Conservation (phyloP, 2,113 vertebrate genomes). For the Bettongia penicillata region DNA sequence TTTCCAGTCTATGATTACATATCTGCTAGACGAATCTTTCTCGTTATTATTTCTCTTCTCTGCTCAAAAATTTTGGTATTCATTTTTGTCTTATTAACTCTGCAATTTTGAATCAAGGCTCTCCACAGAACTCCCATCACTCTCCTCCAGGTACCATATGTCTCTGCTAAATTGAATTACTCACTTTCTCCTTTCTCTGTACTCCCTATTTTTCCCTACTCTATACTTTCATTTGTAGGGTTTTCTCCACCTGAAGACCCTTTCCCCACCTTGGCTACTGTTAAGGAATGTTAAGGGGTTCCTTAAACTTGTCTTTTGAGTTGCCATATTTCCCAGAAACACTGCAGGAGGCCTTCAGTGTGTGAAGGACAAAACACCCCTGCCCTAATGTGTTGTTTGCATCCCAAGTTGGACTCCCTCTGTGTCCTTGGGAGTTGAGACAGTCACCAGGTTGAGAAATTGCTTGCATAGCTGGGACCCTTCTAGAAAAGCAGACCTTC, state of each 20-base stretch:
- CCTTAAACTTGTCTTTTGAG: not conserved
- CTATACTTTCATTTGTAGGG: not conserved
- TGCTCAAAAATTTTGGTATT: not conserved
- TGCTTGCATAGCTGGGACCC: not conserved
- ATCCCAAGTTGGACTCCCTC: not conserved
- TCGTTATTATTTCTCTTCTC: not conserved
- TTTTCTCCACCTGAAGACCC: not conserved
- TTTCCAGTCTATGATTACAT: not conserved
- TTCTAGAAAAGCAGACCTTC: not conserved
- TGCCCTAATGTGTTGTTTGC: no score
- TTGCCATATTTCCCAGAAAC: not conserved
- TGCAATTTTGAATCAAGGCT: not conserved
- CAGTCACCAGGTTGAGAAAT: not conserved
- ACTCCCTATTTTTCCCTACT: not conserved
- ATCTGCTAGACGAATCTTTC: not conserved
- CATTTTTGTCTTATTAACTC: not conserved
- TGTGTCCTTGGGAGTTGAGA: not conserved
- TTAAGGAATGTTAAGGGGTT: not conserved
- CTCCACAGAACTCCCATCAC: not conserved
- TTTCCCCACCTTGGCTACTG: not conserved
- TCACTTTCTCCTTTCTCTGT: not conserved
- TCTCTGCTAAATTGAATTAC: not conserved
- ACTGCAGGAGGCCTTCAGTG: not conserved
- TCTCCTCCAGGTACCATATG: not conserved
- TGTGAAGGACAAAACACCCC: not conserved